Evolutionary conservation across 2,888 invertebrate genomes (phyloP).

Genomic region (Erebia epiphron): DNA sequence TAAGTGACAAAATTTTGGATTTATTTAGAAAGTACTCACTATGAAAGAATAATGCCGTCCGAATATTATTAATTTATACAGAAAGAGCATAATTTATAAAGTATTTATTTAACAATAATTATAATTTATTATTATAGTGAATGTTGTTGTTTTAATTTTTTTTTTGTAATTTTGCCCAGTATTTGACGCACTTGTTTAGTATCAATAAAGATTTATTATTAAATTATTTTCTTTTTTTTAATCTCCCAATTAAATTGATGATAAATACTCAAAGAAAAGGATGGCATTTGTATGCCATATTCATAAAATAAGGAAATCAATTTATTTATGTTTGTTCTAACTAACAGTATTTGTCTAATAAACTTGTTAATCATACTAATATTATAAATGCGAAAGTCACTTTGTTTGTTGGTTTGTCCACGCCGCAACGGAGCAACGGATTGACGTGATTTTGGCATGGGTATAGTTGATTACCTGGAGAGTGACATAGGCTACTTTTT

Average conservation of each 20-base stretch:
- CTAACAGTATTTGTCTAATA: no score
- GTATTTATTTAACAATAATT: conserved; percentile 1
- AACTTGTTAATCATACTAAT: no score
- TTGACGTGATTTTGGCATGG: no score
- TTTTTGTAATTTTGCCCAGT: conserved; percentile 7
- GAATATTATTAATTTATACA: background rate
- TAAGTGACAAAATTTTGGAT: background rate
- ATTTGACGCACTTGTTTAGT: conserved; percentile 39
- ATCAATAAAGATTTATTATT: conserved; percentile 39
- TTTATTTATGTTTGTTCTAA: no score
- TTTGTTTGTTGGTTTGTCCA: no score
- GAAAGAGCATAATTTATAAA: background rate
- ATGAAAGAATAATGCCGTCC: background rate
- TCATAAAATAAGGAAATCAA: no score
- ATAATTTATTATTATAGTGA: conserved; percentile 8
- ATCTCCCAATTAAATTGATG: background rate
- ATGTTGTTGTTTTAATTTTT: background rate
- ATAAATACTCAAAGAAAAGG: background rate
- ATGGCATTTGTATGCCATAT: background rate
- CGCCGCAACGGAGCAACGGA: no score
- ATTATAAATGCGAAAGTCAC: no score
- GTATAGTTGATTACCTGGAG: no score
- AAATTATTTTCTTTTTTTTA: conserved; percentile 31
- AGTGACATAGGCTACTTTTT: no score
- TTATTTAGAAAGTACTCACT: no score